These are phyloP conservation scores for Caranx melampygus DNA, from an alignment of 2,113 vertebrate species.

Conservation along the genomic window DNA sequence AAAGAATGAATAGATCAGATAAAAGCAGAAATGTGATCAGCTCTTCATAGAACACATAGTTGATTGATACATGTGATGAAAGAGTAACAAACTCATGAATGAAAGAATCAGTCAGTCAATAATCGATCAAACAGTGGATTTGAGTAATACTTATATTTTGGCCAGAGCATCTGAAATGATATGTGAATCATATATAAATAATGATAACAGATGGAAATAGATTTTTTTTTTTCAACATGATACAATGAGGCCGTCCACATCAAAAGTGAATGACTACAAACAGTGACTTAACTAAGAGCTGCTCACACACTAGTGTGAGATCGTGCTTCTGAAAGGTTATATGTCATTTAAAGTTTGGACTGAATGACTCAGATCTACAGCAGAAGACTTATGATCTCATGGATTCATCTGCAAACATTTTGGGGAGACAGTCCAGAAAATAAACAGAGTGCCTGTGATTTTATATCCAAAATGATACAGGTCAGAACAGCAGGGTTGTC, in stretches of 20 bases:
- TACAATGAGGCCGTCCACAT: background rate
- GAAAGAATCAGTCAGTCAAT: too few relatives aligned
- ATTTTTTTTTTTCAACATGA: too few relatives aligned
- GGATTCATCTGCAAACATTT: background rate
- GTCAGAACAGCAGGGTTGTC: slow-evolving; percentile 14
- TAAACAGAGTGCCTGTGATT: background rate
- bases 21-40: too few relatives aligned
- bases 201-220: too few relatives aligned
- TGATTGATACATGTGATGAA: too few relatives aligned
- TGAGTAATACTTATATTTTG: too few relatives aligned
- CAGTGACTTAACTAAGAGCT: background rate
- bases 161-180: too few relatives aligned
- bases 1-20: background rate
- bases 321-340: background rate
- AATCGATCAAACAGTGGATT: too few relatives aligned
- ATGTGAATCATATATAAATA: too few relatives aligned
- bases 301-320: slow-evolving; percentile 19
- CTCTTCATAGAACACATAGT: too few relatives aligned
- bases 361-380: background rate
- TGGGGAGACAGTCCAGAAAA: background rate
- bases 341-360: background rate
- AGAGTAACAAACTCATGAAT: too few relatives aligned
- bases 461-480: slow-evolving; percentile 1
- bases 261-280: slow-evolving; percentile 3
- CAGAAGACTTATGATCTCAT: background rate